Conservation (phyloP, 2,113 vertebrate species). For the Blennius ocellaris region DNA sequence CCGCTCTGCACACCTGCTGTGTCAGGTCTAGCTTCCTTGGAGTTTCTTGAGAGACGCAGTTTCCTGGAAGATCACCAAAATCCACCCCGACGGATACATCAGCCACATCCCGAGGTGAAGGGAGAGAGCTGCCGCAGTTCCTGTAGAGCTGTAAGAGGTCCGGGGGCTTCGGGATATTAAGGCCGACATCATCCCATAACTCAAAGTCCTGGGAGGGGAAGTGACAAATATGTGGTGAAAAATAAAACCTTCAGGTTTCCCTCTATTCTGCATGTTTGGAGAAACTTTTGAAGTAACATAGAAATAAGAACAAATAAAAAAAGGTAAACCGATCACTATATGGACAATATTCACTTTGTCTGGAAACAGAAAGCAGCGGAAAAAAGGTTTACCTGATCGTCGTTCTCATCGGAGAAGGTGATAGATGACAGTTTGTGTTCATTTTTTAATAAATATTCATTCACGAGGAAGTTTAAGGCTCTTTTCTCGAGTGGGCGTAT, state of each 20-base stretch:
- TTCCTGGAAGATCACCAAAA: slow-evolving; percentile 85
- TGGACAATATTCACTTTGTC: background rate
- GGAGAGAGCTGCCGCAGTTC: slow-evolving; percentile 88
- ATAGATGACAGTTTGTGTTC: slow-evolving; percentile 98
- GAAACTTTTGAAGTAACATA: too few species aligned
- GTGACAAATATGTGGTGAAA: background rate
- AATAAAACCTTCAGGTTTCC: too few species aligned
- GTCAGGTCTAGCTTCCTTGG: slow-evolving; percentile 70
- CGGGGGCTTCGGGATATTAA: slow-evolving; percentile 98
- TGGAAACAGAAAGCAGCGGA: background rate
- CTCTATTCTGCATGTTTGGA: too few species aligned
- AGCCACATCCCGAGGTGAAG: slow-evolving; percentile 82
- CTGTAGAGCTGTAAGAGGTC: slow-evolving; percentile 95
- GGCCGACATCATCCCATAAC: slow-evolving; percentile 97
- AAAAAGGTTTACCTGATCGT: slow-evolving; percentile 92
- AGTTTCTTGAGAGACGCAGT: slow-evolving; percentile 69
- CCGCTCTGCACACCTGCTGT: slow-evolving; percentile 64
- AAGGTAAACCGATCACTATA: background rate
- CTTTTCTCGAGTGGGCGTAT: slow-evolving; percentile 98
- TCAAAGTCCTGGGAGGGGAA: slow-evolving; percentile 93
- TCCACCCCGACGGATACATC: slow-evolving; percentile 92
- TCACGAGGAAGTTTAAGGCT: slow-evolving; percentile 99
- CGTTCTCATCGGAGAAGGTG: slow-evolving; percentile 99
- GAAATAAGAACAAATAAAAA: background rate
- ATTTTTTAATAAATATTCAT: slow-evolving; percentile 99